These are phyloP conservation scores for Petrocephalus microphthalmus DNA, from an alignment of 2,113 vertebrate species.

Conservation along the genomic window DNA sequence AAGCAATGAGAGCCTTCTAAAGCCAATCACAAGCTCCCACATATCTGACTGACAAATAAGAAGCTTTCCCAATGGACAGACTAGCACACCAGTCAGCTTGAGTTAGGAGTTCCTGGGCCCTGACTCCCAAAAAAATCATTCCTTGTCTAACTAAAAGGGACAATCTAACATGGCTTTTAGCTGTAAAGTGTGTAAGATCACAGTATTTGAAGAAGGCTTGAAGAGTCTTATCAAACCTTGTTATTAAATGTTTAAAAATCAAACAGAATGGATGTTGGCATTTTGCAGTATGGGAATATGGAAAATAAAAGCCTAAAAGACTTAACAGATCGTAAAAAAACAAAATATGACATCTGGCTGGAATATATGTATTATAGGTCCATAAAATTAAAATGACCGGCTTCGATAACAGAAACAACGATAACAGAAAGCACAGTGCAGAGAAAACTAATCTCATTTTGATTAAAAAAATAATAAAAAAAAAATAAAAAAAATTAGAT, in stretches of 20 bases:
- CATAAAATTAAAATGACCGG: neutral
- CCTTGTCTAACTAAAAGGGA: neutral
- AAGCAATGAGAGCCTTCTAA: neutral
- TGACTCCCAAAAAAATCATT: neutral
- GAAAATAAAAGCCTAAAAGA: constrained; percentile 2
- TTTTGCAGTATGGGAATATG: no score
- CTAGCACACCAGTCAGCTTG: neutral
- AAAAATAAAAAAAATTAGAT: neutral
- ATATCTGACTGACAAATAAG: neutral
- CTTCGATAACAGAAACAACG: neutral
- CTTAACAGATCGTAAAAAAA: constrained; percentile 2
- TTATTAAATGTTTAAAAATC: constrained; percentile 1
- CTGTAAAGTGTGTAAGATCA: neutral
- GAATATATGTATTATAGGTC: neutral
- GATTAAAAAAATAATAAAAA: neutral
- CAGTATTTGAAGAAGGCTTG: neutral
- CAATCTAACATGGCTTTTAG: neutral
- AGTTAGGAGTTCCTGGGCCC: neutral
- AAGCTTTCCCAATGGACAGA: neutral
- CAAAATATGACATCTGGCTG: neutral
- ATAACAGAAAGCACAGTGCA: neutral
- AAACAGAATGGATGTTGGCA: neutral
- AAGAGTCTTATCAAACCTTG: neutral
- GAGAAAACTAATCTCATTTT: neutral
- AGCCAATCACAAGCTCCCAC: neutral